Evolutionary conservation across 2,797 vertebrate species (phyloP), one percentile per base, ranked within the genome.

Genomic region (Alfaro cultratus): DNA sequence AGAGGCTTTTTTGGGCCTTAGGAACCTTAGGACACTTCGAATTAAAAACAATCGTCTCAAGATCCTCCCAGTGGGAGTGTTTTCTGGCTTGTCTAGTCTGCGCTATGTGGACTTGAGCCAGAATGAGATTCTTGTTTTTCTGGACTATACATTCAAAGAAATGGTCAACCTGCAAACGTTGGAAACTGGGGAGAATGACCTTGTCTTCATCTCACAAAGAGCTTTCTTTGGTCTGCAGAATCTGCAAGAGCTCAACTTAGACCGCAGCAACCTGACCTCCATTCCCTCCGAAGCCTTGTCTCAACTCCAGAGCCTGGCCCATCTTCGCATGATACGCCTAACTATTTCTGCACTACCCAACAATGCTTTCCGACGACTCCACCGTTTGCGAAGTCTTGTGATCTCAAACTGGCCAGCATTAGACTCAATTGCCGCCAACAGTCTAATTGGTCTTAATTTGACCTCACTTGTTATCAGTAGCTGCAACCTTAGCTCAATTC

Each of bases 121-220:
- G 84, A 98, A 98, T 85, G 96, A 97, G 91, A 97, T 98, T 34
- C 96, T 98, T 64, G 95, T 98, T 31, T 96, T 98, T 82, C 91
- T 98, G 73, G 97, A 98, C 74, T 96, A 96, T 68, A 96, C 97
- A 13, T 98, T 98, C 86, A 92, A 91, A 72, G 97, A 97, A 62
- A 91, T 97, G 84, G 70, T 83, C 74, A 96, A 90, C 77, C 94
- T 98, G n/a, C 94, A 94, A 82, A 94, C 91, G 21, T 88, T 98
- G 76, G 97, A 98, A 62, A 95, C 96, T 0, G 95, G 96, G 1
- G 96, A 97, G 83, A 98, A 98, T 31, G 97, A 97, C 85, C 80
- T 98, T 89, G 96, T 97, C 70, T 98, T 98, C 78, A 96, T 98
- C 81, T 97, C 97, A 1, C 96, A 96, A 0, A 93, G 95, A 8